Evolutionary conservation across 2,888 invertebrate genomes (phyloP).

Genomic region (Gortyna flavago): DNA sequence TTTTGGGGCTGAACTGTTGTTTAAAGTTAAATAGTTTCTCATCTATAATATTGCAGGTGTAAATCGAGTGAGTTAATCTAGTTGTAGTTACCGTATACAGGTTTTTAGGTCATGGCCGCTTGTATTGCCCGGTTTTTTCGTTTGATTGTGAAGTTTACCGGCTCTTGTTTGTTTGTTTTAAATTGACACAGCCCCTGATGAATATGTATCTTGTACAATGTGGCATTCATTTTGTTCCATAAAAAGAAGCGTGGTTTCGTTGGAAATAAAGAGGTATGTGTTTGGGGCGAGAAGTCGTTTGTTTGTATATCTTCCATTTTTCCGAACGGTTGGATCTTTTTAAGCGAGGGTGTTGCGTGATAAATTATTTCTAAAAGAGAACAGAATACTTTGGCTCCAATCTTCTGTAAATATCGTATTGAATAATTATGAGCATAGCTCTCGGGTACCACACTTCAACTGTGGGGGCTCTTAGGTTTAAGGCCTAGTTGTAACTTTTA

Average conservation of each 20-base stretch:
- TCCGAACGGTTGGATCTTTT: conserved; percentile 39
- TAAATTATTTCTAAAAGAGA: conserved; percentile 32
- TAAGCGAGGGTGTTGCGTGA: conserved; percentile 38
- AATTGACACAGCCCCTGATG: conserved; percentile 66
- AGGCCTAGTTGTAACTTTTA: neutral
- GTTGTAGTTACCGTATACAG: conserved; percentile 57
- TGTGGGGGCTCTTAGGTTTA: neutral
- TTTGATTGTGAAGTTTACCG: conserved; percentile 74
- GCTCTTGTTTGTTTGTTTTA: conserved; percentile 69
- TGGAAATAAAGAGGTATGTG: conserved; percentile 42
- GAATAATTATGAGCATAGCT: neutral
- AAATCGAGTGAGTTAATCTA: conserved; percentile 61
- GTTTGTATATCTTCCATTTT: conserved; percentile 47
- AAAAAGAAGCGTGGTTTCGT: conserved; percentile 38
- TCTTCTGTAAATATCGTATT: conserved; percentile 4
- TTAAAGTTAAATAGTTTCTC: conserved; percentile 14
- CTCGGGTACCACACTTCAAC: neutral
- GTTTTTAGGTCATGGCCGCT: conserved; percentile 76
- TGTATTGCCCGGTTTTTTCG: conserved; percentile 69
- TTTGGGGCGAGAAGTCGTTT: conserved; percentile 49
- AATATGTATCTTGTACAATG: conserved; percentile 62
- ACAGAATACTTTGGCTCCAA: conserved; percentile 1
- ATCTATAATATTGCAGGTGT: conserved; percentile 44
- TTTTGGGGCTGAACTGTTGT: conserved; percentile 12
- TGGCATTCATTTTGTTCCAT: conserved; percentile 36